phyloP scores from a whole-genome alignment of 2,113 vertebrate species.

The Corythornis madagascariensis region DNA sequence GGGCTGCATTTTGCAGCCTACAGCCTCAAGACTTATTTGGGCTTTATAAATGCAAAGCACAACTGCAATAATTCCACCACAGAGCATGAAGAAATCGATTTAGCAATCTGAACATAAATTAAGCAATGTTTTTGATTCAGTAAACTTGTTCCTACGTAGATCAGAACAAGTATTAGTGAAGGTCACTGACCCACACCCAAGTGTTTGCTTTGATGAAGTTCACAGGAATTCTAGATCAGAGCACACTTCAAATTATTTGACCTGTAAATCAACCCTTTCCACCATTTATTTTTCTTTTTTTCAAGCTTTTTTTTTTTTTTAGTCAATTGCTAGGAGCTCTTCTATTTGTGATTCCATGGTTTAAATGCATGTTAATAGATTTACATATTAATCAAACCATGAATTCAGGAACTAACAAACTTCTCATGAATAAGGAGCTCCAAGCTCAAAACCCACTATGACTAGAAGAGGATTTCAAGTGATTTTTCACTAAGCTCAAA shows the following conservation, averaged over 20 bases:
- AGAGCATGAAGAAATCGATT: conserved; percentile 61
- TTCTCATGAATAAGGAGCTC: neutral
- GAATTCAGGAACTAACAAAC: neutral
- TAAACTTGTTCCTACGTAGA: conserved; percentile 45
- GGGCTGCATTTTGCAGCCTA: neutral
- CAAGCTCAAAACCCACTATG: rapidly evolving
- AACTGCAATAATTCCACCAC: conserved; percentile 21
- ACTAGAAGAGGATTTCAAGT: neutral
- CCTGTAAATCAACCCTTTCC: conserved; percentile 43
- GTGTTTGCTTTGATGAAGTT: conserved; percentile 22
- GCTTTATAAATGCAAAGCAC: conserved; percentile 41
- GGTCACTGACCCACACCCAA: conserved; percentile 9
- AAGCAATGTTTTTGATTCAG: conserved; percentile 55
- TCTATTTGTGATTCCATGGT: neutral
- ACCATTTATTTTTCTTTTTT: too few relatives aligned
- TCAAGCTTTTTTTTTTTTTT: neutral
- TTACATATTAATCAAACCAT: neutral
- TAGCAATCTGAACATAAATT: conserved; percentile 53
- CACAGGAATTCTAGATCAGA: conserved; percentile 28
- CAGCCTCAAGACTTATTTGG: neutral
- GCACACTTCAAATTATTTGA: conserved; percentile 34
- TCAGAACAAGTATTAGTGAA: conserved; percentile 38
- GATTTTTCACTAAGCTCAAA: neutral
- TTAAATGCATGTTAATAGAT: neutral
- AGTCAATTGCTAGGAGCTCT: neutral